Conservation (phyloP, 2,797 vertebrate genomes). For the Anguilla pacifica region DNA sequence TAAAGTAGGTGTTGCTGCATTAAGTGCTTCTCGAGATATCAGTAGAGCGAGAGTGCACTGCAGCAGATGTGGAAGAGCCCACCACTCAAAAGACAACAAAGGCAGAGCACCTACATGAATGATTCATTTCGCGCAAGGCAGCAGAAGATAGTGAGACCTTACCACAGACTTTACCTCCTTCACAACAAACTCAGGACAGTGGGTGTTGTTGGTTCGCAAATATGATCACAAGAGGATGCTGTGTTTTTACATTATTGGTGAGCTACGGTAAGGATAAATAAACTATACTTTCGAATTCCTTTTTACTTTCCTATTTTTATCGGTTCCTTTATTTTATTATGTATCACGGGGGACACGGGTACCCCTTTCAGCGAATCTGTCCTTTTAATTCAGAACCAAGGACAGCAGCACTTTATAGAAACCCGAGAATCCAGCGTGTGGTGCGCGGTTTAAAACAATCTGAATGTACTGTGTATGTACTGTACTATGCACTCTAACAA, state of each 20-base stretch:
- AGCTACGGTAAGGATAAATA: slow-evolving; percentile 67
- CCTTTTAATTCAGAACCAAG: slow-evolving; percentile 66
- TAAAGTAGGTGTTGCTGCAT: slow-evolving; percentile 43
- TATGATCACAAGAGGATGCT: slow-evolving; percentile 67
- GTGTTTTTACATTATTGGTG: slow-evolving; percentile 58
- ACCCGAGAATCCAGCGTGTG: too few species aligned
- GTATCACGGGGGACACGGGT: background rate
- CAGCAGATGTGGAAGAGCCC: slow-evolving; percentile 22
- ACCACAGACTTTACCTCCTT: slow-evolving; percentile 24
- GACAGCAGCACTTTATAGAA: slow-evolving; percentile 57
- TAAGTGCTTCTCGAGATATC: slow-evolving; percentile 53
- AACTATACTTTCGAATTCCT: background rate
- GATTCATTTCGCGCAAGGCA: background rate
- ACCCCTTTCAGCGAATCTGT: background rate
- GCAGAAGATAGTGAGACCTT: slow-evolving; percentile 8
- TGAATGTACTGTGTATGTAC: background rate
- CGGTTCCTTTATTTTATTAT: background rate
- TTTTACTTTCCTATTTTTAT: background rate
- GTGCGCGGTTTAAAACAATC: background rate
- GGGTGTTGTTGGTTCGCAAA: slow-evolving; percentile 43
- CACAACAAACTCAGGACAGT: slow-evolving; percentile 45
- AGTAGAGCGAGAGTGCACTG: slow-evolving; percentile 7
- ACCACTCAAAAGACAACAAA: slow-evolving; percentile 50
- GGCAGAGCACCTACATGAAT: slow-evolving; percentile 53
- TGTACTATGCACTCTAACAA: background rate